Evolutionary conservation across 1,140 invertebrate genomes (phyloP), one percentile per base, ranked within the genome.

Genomic region (Brachionus sp.): DNA sequence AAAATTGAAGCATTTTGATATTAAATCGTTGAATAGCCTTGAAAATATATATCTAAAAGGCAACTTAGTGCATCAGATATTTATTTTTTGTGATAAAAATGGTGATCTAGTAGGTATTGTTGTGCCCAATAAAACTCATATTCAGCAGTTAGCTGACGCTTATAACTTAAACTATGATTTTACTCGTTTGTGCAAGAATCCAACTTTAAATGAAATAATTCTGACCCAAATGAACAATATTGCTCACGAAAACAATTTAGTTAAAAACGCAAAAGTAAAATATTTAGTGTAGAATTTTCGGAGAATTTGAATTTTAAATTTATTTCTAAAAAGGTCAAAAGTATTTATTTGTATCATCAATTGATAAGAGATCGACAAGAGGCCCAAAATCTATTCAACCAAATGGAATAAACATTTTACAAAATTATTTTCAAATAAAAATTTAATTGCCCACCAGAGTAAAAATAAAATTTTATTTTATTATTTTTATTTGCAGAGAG

Each of bases 201-300:
- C 66, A 39, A 39, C 16, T 16, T 39, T 70, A 19, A 70, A 70
- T 39, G 33, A 70, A 70, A 70, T 70, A 37, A 70, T 70, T 70
- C 37, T 70, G 29, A 23, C 16, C 16, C 33, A 70, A 39, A 16
- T 70, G 66, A 37, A 70, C 16, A 37, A 39, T 37, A n/a, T 70
- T 16, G 29, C n/a, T 4, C 6, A 19, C 12, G 66, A 70, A 19
- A 16, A 37, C n/a, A 70, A 70, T 37, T 70, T 70, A 70, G 6
- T 13, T 39, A 13, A 70, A 37, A 19, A 42, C 16, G 66, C 42
- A 70, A 44, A 37, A 39, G 66, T 70, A 70, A 70, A 37, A 16
- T 70, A 25, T 33, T 66, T 33, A 33, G n/a, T n/a, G 19, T 19
- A 37, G 2, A 4, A 37, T 44, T 39, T 19, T 70, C 5, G 4